Base-by-base conservation (phyloP, 2,113 vertebrate genomes). In the western clawed frog (Xenopus tropicalis) region DNA sequence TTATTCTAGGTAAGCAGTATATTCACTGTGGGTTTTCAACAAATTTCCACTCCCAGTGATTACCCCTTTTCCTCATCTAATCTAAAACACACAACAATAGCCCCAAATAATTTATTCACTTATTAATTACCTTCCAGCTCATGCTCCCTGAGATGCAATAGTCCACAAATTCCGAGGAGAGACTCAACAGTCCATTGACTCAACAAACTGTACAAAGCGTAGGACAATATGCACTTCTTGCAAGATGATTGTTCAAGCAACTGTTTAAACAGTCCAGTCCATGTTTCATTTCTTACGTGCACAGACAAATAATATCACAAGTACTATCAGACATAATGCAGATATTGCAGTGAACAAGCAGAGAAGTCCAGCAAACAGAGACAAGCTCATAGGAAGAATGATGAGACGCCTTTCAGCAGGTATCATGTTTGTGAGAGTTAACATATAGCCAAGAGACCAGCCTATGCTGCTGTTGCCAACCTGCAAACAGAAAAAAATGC, bases 371-470 rank as follows among this genome's bases (percentile, higher is more conserved):
- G 90, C 84, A 66, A 96, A 98, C 69, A 93, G 67, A 0, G 88
- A 66, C 14, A 88, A 80, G 68, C 86, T 82, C 84, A 98, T 79
- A 22, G 97, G 95, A 3, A 88, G 71, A 23, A 78, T 85, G 79
- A 90, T 83, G 69, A 87, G 78, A 46, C 91, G 89, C 62, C 88
- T 83, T 68, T 93, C 93, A 4, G 95, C 93, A 11, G 96, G 96
- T 79, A 99, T 95, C 95, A 97, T 98, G 84, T 97, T 98, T 5
- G 96, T 97, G 82, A 93, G 87, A 61, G 81, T 88, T 65, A 99
- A 86, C 96, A 99, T 98, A 87, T 95, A 99, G 61, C 97, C 96
- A 0, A 99, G 86, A 73, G 95, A 94, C 96, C 97, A 99, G 0
- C 90, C 92, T 59, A 98, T 90, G 68, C 89, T 97, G 83, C 89